Percentiles rank a stretch among this genome's conserved stretches.
phyloP scores from a whole-genome alignment of 2,797 vertebrate genomes.

The Borostomias antarcticus region DNA sequence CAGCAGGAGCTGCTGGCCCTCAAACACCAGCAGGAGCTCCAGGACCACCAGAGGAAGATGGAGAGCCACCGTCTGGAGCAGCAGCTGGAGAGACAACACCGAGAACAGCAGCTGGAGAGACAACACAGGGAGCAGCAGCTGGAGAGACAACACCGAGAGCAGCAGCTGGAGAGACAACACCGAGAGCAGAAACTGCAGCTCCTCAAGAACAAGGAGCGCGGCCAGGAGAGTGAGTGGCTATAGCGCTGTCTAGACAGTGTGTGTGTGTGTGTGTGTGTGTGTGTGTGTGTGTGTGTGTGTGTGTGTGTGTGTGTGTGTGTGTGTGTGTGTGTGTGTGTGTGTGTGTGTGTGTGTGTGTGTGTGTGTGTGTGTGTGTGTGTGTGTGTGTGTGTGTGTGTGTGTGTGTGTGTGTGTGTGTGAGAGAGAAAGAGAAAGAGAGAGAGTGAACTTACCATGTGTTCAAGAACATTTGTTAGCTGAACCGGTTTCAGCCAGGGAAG shows the following conservation, averaged over 20 bases:
- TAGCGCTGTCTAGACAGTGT: too few relatives aligned
- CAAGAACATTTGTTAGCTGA: too few relatives aligned
- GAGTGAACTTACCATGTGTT: too few relatives aligned
- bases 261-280: constrained; percentile 5
- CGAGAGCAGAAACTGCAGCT: constrained; percentile 91
- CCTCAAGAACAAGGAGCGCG: constrained; percentile 94
- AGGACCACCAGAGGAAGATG: constrained; percentile 93
- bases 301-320: background rate
- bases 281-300: constrained; percentile 4
- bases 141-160: constrained; percentile 86
- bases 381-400: too few relatives aligned
- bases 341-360: background rate
- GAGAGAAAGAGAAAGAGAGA: too few relatives aligned
- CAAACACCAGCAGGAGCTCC: constrained; percentile 92
- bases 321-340: background rate
- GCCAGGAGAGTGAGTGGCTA: constrained; percentile 95
- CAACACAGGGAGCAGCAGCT: constrained; percentile 93
- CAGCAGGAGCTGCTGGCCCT: constrained; percentile 92
- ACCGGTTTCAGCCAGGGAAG: too few relatives aligned
- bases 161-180: constrained; percentile 89
- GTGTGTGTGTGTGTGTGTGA: background rate
- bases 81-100: too few relatives aligned
- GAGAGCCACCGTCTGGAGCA: constrained; percentile 93
- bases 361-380: background rate
- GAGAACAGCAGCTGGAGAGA: constrained; percentile 87